A percentile compares a stretch with the other conserved stretches of the same genome.
phyloP scores from a whole-genome alignment of 2,888 invertebrate species.

The Alsophila aescularia region DNA sequence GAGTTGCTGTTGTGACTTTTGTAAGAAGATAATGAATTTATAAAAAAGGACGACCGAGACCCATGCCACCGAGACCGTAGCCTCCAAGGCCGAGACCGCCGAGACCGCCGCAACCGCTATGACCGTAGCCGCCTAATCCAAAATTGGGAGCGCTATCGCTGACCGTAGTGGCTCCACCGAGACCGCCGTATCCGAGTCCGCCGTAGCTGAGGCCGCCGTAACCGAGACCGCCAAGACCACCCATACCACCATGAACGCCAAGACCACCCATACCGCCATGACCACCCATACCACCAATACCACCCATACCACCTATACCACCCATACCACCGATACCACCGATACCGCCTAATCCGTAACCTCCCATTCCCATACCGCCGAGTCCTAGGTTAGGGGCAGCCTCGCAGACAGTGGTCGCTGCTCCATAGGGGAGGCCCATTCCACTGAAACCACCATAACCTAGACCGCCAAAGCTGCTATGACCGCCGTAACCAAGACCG shows the following conservation, averaged over 20 bases:
- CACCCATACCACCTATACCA: no score
- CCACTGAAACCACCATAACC: background rate
- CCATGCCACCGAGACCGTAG: constrained; percentile 23
- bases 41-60: constrained; percentile 51
- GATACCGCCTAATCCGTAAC: no score
- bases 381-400: no score
- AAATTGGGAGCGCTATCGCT: constrained; percentile 29
- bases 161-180: constrained; percentile 19
- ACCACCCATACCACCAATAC: no score
- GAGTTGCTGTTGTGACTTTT: constrained; percentile 18
- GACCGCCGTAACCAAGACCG: constrained; percentile 5
- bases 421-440: no score
- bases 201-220: constrained; percentile 24
- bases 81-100: constrained; percentile 22
- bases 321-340: no score
- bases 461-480: constrained; percentile 3
- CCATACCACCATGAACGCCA: no score
- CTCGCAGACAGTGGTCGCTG: no score
- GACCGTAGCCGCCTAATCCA: constrained; percentile 16
- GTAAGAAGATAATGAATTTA: constrained; percentile 44
- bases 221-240: constrained; percentile 21
- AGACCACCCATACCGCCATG: no score
- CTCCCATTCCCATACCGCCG: no score
- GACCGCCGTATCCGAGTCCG: constrained; percentile 1
- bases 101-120: constrained; percentile 16